These are phyloP conservation scores for Dorcus hopei DNA, from an alignment of 2,888 invertebrate species.

Conservation along the genomic window DNA sequence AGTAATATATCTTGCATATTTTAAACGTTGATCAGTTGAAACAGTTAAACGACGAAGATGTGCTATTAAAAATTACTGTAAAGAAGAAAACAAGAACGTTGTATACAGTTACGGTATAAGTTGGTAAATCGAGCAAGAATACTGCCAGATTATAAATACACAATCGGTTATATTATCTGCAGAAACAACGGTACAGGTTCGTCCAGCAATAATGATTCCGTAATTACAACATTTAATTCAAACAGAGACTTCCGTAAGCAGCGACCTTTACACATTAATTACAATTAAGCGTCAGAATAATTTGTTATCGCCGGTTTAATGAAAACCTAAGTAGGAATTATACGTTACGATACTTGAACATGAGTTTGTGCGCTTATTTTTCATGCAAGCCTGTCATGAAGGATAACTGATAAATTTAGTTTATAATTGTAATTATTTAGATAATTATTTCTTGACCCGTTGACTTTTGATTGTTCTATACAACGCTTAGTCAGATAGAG, in stretches of 20 bases:
- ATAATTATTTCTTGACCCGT: slow-evolving; percentile 14
- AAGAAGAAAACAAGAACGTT: not conserved
- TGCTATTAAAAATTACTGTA: not conserved
- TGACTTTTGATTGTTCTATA: slow-evolving; percentile 18
- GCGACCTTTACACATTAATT: slow-evolving; percentile 15
- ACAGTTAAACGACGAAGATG: not conserved
- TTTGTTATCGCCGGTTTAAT: no score
- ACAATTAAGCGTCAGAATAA: slow-evolving; percentile 6
- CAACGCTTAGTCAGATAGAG: slow-evolving; percentile 16
- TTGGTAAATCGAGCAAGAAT: slow-evolving; percentile 8
- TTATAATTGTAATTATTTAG: slow-evolving; percentile 18
- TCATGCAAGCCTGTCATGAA: slow-evolving; percentile 12
- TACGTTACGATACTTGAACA: no score
- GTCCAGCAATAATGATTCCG: slow-evolving; percentile 12
- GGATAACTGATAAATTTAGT: slow-evolving; percentile 6
- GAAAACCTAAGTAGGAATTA: no score
- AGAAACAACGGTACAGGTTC: slow-evolving; percentile 13
- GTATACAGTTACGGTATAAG: slow-evolving; percentile 10
- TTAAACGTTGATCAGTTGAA: no score
- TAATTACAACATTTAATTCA: slow-evolving; percentile 14
- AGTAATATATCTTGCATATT: no score
- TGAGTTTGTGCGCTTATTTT: slow-evolving; percentile 1
- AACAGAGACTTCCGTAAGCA: slow-evolving; percentile 10
- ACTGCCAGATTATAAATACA: slow-evolving; percentile 6
- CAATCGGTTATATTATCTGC: slow-evolving; percentile 5